Base-by-base conservation (phyloP, 2,113 vertebrate species). In the Murina feae region DNA sequence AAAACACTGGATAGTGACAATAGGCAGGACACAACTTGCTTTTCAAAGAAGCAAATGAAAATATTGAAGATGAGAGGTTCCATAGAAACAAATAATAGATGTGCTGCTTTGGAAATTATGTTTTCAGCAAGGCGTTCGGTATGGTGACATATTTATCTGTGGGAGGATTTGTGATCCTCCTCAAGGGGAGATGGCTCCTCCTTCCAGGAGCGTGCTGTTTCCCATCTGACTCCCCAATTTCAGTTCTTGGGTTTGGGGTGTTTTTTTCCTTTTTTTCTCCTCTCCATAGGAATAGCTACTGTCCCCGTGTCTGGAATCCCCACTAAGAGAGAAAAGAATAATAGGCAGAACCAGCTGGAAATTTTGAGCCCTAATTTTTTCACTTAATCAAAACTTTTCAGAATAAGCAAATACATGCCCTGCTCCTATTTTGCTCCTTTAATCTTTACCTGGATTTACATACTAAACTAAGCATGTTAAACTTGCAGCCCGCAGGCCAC, bases 21-120 rank as follows among this genome's bases (percentile, higher is more conserved):
- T 21, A 51, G 81, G 80, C 72, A 80, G 65, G 58, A 71, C 49
- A 69, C 82, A 49, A 13, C 5, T 86, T 71, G 35, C 42, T 75
- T 75, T 79, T 78, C 68, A 25, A 80, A 93, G 30, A 86, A 91
- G 53, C 39, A 86, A 90, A 75, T 79, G 42, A 80, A 93, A 76
- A 66, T 74, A 81, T 3, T 49, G 10, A 17, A 93, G 78, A 79
- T 30, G 71, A 80, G 49, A 80, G 8, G 1, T 89, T 71, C 82
- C 11, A 21, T 58, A 89, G 79, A 90, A 87, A 55, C n/a, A 49
- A 63, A 49, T 74, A 68, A 60, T 25, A 51, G 42, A 66, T 37
- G 37, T 18, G 10, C 28, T 47, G 12, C n/a, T 69, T 75, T 86
- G 71, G 35, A 81, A 87, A 85, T 78, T 32, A 80, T 55, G 25